These are phyloP conservation scores for Florisuga fusca DNA, from an alignment of 2,797 vertebrate genomes.

Conservation along the genomic window DNA sequence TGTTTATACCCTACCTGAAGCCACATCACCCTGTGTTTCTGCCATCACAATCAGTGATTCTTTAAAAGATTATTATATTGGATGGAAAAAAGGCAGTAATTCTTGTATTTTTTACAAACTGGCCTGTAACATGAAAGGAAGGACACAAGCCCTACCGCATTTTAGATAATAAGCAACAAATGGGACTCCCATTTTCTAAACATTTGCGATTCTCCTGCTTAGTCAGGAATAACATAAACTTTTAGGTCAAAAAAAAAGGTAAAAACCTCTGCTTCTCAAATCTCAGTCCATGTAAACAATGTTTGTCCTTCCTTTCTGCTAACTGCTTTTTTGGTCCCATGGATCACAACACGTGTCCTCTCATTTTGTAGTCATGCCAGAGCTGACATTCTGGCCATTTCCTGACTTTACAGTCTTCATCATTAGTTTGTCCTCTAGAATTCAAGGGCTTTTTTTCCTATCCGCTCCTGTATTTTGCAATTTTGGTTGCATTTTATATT, in stretches of 20 bases:
- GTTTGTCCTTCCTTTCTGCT: neutral
- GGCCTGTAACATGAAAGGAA: neutral
- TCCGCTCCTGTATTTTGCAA: rapidly evolving
- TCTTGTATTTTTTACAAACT: neutral
- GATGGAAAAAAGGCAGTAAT: neutral
- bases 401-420: neutral
- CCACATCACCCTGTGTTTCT: conserved; percentile 11
- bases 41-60: neutral
- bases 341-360: rapidly evolving
- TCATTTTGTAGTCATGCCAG: neutral
- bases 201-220: neutral
- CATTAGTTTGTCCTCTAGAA: neutral
- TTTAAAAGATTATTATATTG: conserved; percentile 39
- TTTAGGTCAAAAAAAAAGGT: neutral
- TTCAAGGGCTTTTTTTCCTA: neutral
- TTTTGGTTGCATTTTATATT: neutral
- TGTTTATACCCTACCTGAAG: conserved; percentile 71
- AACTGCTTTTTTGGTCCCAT: neutral
- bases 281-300: neutral
- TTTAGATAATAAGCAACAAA: conserved; percentile 13
- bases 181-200: neutral
- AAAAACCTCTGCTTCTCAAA: neutral
- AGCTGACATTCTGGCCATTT: neutral
- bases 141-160: neutral
- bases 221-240: neutral